Conservation (phyloP, 1,140 invertebrate genomes). For the Dendroctonus valens region DNA sequence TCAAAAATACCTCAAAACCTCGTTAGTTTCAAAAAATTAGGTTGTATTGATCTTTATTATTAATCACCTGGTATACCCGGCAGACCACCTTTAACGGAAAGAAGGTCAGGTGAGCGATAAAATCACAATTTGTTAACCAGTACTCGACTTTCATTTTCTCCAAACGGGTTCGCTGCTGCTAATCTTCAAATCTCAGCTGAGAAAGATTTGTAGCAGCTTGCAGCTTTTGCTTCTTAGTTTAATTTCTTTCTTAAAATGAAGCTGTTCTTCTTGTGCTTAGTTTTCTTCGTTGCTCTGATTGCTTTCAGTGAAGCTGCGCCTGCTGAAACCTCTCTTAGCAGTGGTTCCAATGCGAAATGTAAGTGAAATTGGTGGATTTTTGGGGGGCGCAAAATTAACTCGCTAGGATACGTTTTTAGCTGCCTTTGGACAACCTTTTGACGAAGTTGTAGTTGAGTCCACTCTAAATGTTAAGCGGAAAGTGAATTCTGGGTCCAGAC, state of each 20-base stretch:
- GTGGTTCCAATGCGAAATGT: constrained; percentile 18
- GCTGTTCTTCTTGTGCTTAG: background rate
- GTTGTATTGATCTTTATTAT: too few relatives aligned
- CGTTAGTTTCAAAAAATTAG: too few relatives aligned
- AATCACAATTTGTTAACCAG: too few relatives aligned
- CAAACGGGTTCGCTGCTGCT: constrained; percentile 2
- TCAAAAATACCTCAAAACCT: too few relatives aligned
- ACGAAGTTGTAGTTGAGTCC: constrained; percentile 30
- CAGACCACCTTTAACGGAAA: too few relatives aligned
- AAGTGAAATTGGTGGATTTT: constrained; percentile 10
- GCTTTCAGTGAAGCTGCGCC: constrained; percentile 8
- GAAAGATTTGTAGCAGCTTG: background rate
- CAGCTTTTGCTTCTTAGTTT: background rate
- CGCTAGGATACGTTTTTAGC: constrained; percentile 1
- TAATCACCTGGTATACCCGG: too few relatives aligned
- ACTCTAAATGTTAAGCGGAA: constrained; percentile 29
- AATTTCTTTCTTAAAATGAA: constrained; percentile 8
- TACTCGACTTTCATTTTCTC: constrained; percentile 19
- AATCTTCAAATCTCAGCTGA: background rate
- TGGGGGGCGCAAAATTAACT: background rate
- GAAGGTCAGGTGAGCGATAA: too few relatives aligned
- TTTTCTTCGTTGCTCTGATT: constrained; percentile 1
- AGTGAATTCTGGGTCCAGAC: constrained; percentile 12
- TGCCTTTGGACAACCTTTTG: constrained; percentile 25
- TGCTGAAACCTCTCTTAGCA: constrained; percentile 3